These are phyloP conservation scores for Ellobium chinense DNA, from an alignment of 2,888 invertebrate species.

Conservation along the genomic window DNA sequence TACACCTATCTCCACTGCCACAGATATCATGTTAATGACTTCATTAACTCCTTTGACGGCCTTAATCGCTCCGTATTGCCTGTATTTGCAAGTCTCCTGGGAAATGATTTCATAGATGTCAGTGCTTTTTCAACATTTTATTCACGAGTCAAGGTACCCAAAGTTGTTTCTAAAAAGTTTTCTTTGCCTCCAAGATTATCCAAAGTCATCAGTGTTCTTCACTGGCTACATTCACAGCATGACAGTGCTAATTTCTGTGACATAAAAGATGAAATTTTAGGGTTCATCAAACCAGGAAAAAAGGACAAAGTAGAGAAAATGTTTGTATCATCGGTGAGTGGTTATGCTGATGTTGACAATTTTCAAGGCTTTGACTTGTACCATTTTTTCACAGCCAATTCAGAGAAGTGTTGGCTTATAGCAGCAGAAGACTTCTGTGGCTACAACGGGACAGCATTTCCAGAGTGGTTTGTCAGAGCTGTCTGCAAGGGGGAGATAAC, in stretches of 20 bases:
- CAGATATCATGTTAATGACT: slow-evolving; percentile 86
- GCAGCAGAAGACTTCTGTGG: slow-evolving; percentile 29
- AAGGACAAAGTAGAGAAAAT: slow-evolving; percentile 57
- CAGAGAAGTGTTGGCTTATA: neutral
- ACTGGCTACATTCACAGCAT: slow-evolving; percentile 84
- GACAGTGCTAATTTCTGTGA: slow-evolving; percentile 84
- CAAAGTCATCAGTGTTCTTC: slow-evolving; percentile 85
- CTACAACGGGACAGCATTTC: slow-evolving; percentile 74
- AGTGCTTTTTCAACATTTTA: slow-evolving; percentile 85
- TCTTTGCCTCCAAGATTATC: slow-evolving; percentile 80
- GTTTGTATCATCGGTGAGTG: slow-evolving; percentile 67
- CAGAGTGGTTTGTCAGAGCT: slow-evolving; percentile 85
- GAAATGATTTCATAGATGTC: slow-evolving; percentile 91
- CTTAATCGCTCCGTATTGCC: slow-evolving; percentile 86
- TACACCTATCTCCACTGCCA: slow-evolving; percentile 73
- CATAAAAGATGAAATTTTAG: slow-evolving; percentile 83
- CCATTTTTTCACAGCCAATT: slow-evolving; percentile 45
- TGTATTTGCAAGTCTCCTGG: slow-evolving; percentile 89
- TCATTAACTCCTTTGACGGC: slow-evolving; percentile 85
- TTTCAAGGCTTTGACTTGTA: slow-evolving; percentile 51
- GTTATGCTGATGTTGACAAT: slow-evolving; percentile 63
- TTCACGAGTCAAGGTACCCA: slow-evolving; percentile 81
- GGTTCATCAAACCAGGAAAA: slow-evolving; percentile 58
- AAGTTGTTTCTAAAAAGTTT: slow-evolving; percentile 66
- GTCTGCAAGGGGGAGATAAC: slow-evolving; percentile 84